Conservation (phyloP, 1,140 invertebrate genomes). For the Cataglyphis hispanica region DNA sequence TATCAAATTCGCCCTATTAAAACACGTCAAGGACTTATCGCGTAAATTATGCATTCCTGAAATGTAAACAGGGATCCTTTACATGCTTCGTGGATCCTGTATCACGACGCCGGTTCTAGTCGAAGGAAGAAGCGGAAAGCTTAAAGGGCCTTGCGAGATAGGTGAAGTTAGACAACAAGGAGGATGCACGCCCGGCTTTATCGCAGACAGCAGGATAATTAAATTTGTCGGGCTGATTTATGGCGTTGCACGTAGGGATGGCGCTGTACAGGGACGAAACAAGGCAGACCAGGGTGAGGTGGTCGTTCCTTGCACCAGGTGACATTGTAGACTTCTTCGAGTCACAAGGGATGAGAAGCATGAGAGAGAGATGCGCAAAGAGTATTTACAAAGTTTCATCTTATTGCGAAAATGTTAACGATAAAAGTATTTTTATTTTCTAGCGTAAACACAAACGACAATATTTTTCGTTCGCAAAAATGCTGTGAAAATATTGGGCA, state of each 20-base stretch:
- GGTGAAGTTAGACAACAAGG: constrained; percentile 80
- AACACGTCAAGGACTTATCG: constrained; percentile 36
- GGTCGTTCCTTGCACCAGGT: constrained; percentile 64
- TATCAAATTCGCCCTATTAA: not conserved
- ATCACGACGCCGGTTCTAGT: not conserved
- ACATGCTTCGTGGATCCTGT: constrained; percentile 32
- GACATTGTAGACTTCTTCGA: constrained; percentile 47
- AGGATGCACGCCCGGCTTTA: constrained; percentile 84
- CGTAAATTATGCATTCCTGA: constrained; percentile 56
- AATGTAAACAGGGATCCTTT: constrained; percentile 55
- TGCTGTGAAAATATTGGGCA: not conserved
- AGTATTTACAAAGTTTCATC: constrained; percentile 57
- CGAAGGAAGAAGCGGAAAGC: constrained; percentile 73
- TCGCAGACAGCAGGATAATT: constrained; percentile 88
- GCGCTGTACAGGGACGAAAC: constrained; percentile 30
- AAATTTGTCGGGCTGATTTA: constrained; percentile 88
- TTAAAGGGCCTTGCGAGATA: constrained; percentile 78
- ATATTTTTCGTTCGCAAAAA: not conserved
- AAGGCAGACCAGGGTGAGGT: constrained; percentile 13
- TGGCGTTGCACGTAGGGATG: constrained; percentile 75
- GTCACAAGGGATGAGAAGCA: not conserved
- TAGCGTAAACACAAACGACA: not conserved
- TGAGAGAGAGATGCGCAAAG: constrained; percentile 46
- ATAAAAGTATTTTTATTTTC: not conserved
- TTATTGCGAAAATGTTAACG: constrained; percentile 29